Conservation (phyloP, 2,797 vertebrate species). For the Notolepis coatsorum region DNA sequence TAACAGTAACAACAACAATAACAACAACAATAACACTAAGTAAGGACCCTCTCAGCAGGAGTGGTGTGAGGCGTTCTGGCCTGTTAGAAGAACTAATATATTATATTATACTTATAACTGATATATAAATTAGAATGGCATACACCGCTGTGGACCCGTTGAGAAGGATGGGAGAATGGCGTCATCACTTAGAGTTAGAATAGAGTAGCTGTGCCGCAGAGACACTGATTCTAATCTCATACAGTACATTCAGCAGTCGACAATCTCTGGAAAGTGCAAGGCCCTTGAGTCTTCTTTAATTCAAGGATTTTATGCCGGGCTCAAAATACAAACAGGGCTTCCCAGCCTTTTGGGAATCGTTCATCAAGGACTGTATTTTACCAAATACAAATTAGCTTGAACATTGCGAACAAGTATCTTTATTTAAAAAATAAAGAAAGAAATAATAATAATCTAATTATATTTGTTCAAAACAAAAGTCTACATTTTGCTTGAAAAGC, state of each 20-base stretch:
- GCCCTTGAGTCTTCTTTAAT: slow-evolving; percentile 82
- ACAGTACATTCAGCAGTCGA: slow-evolving; percentile 60
- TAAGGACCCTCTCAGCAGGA: not conserved
- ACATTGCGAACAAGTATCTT: slow-evolving; percentile 70
- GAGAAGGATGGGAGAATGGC: slow-evolving; percentile 54
- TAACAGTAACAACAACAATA: no score
- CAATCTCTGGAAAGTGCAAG: slow-evolving; percentile 81
- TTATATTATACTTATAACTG: no score
- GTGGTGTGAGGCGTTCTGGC: not conserved
- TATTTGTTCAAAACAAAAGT: slow-evolving; percentile 83
- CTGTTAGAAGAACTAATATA: no score
- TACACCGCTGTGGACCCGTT: slow-evolving; percentile 32
- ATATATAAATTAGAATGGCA: no score
- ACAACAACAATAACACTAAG: no score
- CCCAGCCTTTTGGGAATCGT: slow-evolving; percentile 75
- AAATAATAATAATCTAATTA: slow-evolving; percentile 80
- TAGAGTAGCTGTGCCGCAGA: slow-evolving; percentile 60
- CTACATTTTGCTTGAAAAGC: slow-evolving; percentile 78
- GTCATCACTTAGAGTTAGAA: slow-evolving; percentile 43
- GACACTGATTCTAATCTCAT: slow-evolving; percentile 72
- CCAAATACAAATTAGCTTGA: slow-evolving; percentile 85
- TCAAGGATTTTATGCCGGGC: slow-evolving; percentile 86
- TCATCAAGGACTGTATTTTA: slow-evolving; percentile 85
- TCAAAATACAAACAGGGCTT: slow-evolving; percentile 80
- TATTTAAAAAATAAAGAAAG: slow-evolving; percentile 59